Evolutionary conservation across 2,888 invertebrate genomes (phyloP).

Genomic region (Aproaerema taeniolella): DNA sequence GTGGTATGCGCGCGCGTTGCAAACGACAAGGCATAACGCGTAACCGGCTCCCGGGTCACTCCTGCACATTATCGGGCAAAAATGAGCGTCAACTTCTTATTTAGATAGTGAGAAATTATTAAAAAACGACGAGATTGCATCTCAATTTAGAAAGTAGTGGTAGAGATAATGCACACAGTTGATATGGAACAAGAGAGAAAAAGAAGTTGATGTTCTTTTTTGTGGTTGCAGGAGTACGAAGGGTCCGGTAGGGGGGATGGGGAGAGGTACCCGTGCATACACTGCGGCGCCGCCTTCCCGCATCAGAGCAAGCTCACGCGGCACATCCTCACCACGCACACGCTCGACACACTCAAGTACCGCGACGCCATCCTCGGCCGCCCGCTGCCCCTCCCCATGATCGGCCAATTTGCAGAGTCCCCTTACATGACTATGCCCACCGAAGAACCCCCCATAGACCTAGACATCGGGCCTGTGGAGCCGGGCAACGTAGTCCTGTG

Average conservation of each 20-base stretch:
- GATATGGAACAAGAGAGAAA: conserved; percentile 72
- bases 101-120: conserved; percentile 62
- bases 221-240: conserved; percentile 95
- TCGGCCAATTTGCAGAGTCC: conserved; percentile 68
- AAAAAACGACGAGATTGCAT: conserved; percentile 67
- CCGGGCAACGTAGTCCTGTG: conserved; percentile 89
- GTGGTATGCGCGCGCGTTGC: conserved; percentile 64
- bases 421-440: conserved; percentile 68
- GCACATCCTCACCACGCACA: conserved; percentile 93
- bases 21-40: conserved; percentile 68
- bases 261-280: conserved; percentile 87
- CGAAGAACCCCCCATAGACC: conserved; percentile 79
- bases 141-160: conserved; percentile 75
- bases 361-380: conserved; percentile 80
- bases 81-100: conserved; percentile 93
- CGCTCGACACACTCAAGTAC: conserved; percentile 91
- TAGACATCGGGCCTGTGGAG: conserved; percentile 77
- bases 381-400: conserved; percentile 56
- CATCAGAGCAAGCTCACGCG: conserved; percentile 94
- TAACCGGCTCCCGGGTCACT: conserved; percentile 70
- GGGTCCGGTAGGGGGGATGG: conserved; percentile 78
- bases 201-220: conserved; percentile 93
- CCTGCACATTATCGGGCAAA: conserved; percentile 82
- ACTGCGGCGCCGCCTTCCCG: conserved; percentile 92
- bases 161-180: conserved; percentile 71